Conservation (phyloP, 2,797 vertebrate species). For the Hyperoplus immaculatus region DNA sequence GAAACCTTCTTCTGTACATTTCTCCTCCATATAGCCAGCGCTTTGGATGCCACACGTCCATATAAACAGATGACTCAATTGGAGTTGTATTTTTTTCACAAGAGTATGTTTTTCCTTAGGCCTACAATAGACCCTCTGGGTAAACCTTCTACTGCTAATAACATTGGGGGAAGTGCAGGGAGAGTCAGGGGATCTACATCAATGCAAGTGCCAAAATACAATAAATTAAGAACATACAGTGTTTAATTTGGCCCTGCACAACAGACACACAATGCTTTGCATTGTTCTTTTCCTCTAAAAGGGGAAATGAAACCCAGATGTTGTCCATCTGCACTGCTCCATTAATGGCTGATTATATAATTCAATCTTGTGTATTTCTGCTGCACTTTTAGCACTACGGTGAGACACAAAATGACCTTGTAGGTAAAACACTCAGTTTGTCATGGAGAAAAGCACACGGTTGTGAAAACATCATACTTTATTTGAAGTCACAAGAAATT, state of each 20-base stretch:
- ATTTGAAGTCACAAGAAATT: slow-evolving; percentile 39
- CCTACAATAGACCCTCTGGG: neutral
- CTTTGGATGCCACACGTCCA: no score
- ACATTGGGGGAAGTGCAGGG: neutral
- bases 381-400: neutral
- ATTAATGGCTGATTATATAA: slow-evolving; percentile 64
- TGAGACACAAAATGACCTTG: neutral
- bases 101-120: neutral
- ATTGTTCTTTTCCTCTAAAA: slow-evolving; percentile 21
- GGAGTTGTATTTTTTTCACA: slow-evolving; percentile 3
- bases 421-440: neutral
- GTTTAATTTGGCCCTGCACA: neutral
- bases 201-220: neutral
- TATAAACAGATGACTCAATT: neutral
- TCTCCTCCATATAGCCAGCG: no score
- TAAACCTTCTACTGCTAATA: neutral
- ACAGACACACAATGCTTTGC: slow-evolving; percentile 7
- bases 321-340: slow-evolving; percentile 57
- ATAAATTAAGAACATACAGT: neutral
- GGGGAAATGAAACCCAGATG: slow-evolving; percentile 65
- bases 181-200: neutral
- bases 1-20: neutral
- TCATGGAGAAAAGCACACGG: neutral
- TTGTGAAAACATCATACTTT: slow-evolving; percentile 62
- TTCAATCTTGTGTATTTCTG: slow-evolving; percentile 27